A percentile compares a stretch with the other conserved stretches of the same genome.
Conservation (phyloP, 1,140 invertebrate genomes). For the Lithobius niger region DNA sequence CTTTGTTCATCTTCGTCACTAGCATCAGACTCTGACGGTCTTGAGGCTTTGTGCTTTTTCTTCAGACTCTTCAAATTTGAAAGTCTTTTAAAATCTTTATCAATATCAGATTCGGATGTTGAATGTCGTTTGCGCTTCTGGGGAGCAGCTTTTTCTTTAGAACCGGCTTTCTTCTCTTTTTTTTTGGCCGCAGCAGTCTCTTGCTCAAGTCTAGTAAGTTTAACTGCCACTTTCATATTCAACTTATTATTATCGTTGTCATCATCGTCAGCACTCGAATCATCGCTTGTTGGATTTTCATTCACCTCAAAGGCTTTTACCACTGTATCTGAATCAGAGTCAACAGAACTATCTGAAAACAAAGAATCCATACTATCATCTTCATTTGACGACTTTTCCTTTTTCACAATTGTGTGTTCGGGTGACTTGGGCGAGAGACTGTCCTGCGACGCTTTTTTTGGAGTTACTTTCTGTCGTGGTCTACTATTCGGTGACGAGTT, state of each 20-base stretch:
- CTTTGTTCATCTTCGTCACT: constrained; percentile 14
- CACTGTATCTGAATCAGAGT: not conserved
- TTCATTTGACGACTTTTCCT: not conserved
- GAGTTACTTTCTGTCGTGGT: not conserved
- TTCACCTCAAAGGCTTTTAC: not conserved
- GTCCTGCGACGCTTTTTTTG: not conserved
- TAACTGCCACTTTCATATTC: not conserved
- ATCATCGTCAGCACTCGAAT: not conserved
- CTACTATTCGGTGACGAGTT: not conserved
- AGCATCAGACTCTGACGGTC: constrained; percentile 17
- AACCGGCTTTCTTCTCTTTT: too few relatives aligned
- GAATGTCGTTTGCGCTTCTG: not conserved
- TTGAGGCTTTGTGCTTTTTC: constrained; percentile 16
- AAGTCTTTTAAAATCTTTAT: not conserved
- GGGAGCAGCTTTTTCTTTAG: too few relatives aligned
- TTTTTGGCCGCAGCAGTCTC: too few relatives aligned
- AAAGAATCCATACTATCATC: not conserved
- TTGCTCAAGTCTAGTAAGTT: not conserved
- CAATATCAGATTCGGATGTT: not conserved
- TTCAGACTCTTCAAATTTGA: not conserved
- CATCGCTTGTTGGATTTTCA: not conserved
- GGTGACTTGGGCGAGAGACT: not conserved
- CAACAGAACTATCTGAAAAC: not conserved
- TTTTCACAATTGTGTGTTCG: not conserved
- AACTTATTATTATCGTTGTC: not conserved